Percentiles rank a stretch among this genome's conserved stretches.
Evolutionary conservation across 1,140 invertebrate genomes (phyloP).

Genomic region (Drosophila takahashii): DNA sequence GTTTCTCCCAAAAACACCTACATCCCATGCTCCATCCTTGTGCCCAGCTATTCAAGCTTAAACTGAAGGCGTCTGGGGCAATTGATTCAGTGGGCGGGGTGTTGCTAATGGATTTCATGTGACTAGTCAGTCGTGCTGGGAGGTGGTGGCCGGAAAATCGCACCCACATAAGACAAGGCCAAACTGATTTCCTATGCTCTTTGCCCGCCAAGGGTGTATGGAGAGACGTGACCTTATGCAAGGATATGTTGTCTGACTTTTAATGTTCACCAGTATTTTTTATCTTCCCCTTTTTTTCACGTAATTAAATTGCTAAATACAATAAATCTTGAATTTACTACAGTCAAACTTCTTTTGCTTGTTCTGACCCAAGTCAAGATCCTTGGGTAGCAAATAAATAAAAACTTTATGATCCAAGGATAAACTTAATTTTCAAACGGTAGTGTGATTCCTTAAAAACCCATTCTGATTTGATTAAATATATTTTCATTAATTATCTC

Average conservation of each 20-base stretch:
- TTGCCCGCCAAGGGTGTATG: background rate
- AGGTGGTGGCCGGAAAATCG: slow-evolving; percentile 7
- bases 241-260: slow-evolving; percentile 25
- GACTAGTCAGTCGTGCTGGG: slow-evolving; percentile 41
- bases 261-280: slow-evolving; percentile 14
- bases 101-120: slow-evolving; percentile 55
- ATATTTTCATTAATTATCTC: background rate
- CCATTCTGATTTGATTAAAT: background rate
- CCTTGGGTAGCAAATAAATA: background rate
- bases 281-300: background rate
- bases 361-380: background rate
- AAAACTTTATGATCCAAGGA: background rate
- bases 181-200: slow-evolving; percentile 48
- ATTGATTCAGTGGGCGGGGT: slow-evolving; percentile 31
- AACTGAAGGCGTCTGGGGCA: slow-evolving; percentile 36
- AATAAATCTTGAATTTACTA: background rate
- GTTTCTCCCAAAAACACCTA: background rate
- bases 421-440: background rate
- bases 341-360: background rate
- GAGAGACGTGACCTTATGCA: slow-evolving; percentile 36
- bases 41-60: slow-evolving; percentile 37
- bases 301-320: background rate
- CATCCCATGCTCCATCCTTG: background rate
- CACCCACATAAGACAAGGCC: slow-evolving; percentile 31
- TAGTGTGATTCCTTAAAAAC: background rate